Base-by-base conservation (phyloP, 2,113 vertebrate species). In the Eclectus roratus region DNA sequence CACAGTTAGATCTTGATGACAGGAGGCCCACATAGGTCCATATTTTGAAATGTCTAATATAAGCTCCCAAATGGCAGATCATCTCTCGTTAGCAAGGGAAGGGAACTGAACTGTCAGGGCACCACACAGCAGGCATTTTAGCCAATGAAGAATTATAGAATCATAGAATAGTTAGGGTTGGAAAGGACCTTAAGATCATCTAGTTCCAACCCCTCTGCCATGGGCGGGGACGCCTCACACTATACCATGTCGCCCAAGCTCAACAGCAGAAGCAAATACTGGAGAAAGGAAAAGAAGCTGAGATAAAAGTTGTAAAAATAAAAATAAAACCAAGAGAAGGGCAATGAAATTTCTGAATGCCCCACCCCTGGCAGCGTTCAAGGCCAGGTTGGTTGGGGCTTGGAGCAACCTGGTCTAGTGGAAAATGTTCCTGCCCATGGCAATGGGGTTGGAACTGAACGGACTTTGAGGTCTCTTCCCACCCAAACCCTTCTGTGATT, bases 1-100 rank as follows among this genome's bases (percentile, higher is more conserved):
- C 27, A 4, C 1, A 10, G 19, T 8, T 13, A 2, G 12, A n/a
- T 5, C 35, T 39, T 52, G 43, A 20, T 60, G 13, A 16, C 21
- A 58, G 33, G 39, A 20, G 27, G 12, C 3, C 21, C 14, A 13
- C 6, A 1, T 1, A 4, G 23, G 24, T 20, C 35, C 2, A 0
- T 13, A 1, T 37, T 44, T 61, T 15, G 60, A 55, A 60, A 14
- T 2, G 2, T 20, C 50, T 58, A 28, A 14, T 6, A 5, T 21
- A 24, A 49, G 39, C 37, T 31, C 35, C 80, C 52, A n/a, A 85
- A 39, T 1, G 35, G 55, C 28, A 27, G 44, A 24, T 20, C 43
- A 47, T n/a, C 23, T 35, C 33, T 69, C 41, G 4, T 55, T 23
- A 76, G 29, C 0, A 16, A 50, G 53, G 14, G 37, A 35, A 87